These are phyloP conservation scores for Parazoanthus darwini DNA, from an alignment of 92 coral and sea anemone species.

Conservation along the genomic window DNA sequence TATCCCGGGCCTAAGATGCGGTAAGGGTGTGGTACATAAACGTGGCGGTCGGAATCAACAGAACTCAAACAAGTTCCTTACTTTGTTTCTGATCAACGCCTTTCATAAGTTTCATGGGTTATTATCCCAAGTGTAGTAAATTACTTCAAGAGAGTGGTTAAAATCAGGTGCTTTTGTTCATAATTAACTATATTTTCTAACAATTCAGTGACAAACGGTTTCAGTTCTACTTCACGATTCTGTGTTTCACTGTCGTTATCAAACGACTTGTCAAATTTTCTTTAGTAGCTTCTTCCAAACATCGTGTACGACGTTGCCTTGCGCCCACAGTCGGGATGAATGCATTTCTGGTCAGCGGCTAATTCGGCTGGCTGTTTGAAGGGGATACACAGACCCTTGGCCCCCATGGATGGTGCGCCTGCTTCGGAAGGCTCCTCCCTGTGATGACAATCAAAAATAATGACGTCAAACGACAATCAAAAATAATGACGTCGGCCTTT, in stretches of 20 bases:
- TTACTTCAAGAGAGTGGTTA: no score
- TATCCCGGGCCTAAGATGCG: no score
- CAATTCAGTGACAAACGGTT: neutral
- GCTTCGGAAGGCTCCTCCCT: conserved; percentile 92
- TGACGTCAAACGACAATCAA: neutral
- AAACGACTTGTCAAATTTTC: neutral
- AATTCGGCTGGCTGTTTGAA: conserved; percentile 91
- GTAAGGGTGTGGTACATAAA: no score
- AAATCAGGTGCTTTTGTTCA: neutral
- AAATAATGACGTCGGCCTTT: neutral
- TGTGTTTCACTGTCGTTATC: neutral
- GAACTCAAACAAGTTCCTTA: neutral
- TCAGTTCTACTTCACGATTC: neutral
- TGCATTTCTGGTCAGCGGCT: conserved; percentile 82
- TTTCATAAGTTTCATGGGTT: neutral
- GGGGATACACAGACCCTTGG: conserved; percentile 94
- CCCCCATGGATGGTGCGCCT: conserved; percentile 99
- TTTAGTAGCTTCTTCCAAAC: conserved; percentile 91
- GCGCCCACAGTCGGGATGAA: conserved; percentile 83
- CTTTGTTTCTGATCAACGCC: neutral
- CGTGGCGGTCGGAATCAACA: no score
- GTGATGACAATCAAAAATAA: neutral
- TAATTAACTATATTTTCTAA: neutral
- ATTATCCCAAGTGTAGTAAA: neutral
- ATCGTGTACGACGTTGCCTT: conserved; percentile 83